Percentiles rank a stretch among this genome's conserved stretches.
These are phyloP conservation scores for Eulimnadia texana DNA, from an alignment of 1,140 invertebrate genomes.

Conservation along the genomic window DNA sequence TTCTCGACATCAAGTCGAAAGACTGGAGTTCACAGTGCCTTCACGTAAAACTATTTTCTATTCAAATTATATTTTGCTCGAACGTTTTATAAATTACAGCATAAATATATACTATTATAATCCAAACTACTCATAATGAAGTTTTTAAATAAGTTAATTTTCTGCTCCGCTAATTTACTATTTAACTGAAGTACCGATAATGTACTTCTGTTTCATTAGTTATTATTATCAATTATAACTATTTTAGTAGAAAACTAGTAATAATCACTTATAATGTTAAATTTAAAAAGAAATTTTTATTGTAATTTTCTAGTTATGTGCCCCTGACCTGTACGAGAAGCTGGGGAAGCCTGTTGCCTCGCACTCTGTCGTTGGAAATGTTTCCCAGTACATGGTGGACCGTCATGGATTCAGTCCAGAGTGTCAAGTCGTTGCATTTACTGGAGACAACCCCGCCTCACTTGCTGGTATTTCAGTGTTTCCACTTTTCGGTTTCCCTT, in stretches of 20 bases:
- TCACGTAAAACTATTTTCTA: no score
- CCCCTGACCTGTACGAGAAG: conserved; percentile 43
- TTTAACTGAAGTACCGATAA: no score
- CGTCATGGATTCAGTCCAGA: conserved; percentile 65
- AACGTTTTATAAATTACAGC: no score
- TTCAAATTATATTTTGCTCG: no score
- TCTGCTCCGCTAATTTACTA: no score
- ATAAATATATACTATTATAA: no score
- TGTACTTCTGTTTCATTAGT: neutral
- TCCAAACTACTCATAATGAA: no score
- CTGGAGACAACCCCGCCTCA: conserved; percentile 85
- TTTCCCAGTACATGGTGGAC: conserved; percentile 64
- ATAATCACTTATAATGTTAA: no score
- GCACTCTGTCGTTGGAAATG: conserved; percentile 46
- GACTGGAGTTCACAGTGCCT: conserved; percentile 61
- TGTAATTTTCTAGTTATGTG: conserved; percentile 39
- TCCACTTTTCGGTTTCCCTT: no score
- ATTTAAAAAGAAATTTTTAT: neutral
- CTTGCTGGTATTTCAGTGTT: conserved; percentile 43
- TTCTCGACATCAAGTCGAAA: conserved; percentile 68
- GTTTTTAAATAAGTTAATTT: no score
- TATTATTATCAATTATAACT: neutral
- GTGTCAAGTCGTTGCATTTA: conserved; percentile 74
- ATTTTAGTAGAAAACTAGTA: conserved; percentile 14
- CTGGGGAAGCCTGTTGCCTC: conserved; percentile 57